Evolutionary conservation across 1,140 invertebrate genomes (phyloP).

Genomic region (Diachasmimorpha longicaudata): DNA sequence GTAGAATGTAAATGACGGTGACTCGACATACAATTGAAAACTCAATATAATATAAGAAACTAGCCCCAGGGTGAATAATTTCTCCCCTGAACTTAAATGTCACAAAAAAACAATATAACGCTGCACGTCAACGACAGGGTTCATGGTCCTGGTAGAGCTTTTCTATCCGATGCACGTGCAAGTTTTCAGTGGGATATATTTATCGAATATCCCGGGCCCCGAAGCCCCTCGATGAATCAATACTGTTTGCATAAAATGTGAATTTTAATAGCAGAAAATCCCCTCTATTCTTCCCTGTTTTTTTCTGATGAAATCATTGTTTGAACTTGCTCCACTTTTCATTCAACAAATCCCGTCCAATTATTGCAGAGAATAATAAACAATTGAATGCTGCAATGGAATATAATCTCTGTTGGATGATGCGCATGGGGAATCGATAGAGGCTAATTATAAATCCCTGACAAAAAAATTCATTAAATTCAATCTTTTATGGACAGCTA

Average conservation of each 20-base stretch:
- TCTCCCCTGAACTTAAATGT: too few relatives aligned
- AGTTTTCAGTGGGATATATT: too few relatives aligned
- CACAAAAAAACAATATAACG: too few relatives aligned
- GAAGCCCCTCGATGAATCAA: too few relatives aligned
- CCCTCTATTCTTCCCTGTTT: too few relatives aligned
- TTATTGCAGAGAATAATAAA: not conserved
- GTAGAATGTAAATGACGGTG: conserved; percentile 19
- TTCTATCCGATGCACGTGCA: too few relatives aligned
- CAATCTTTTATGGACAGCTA: not conserved
- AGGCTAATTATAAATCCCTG: not conserved
- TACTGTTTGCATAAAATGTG: too few relatives aligned
- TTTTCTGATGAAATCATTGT: not conserved
- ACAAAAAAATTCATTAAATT: not conserved
- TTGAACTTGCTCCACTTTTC: not conserved
- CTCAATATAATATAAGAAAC: conserved; percentile 14
- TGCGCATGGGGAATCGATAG: conserved; percentile 30
- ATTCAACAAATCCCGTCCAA: not conserved
- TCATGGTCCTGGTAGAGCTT: too few relatives aligned
- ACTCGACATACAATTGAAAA: conserved; percentile 23
- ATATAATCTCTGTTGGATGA: not conserved
- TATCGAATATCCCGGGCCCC: too few relatives aligned
- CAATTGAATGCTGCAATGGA: not conserved
- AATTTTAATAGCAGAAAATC: too few relatives aligned
- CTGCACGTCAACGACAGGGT: too few relatives aligned
- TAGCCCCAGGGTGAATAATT: not conserved